Evolutionary conservation across 2,113 vertebrate genomes (phyloP), one percentile per base, ranked within the genome.

Genomic region (Plecotus auritus): DNA sequence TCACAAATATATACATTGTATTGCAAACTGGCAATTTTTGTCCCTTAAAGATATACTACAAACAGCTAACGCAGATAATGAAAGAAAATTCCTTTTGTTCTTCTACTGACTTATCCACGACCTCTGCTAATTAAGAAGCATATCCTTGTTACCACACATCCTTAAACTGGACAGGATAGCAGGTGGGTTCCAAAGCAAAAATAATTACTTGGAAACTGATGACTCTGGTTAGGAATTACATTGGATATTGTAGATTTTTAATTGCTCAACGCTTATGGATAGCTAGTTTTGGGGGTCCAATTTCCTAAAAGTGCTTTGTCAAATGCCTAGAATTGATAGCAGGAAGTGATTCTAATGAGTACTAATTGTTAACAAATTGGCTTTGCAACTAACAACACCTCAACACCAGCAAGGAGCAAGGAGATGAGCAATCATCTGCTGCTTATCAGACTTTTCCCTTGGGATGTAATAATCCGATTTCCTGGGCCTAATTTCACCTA

Each of bases 351-450:
- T 98, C 98, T 99, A 99, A 99, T 98, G 97, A 99, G 98, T 97
- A 98, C 97, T 99, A 99, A 99, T 98, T 99, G 98, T 99, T 99
- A 99, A 99, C 99, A 99, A 99, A 99, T 99, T 98, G 98, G 97
- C 98, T 98, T 98, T 98, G 96, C 95, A 98, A 98, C 98, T 93
- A 98, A 98, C 96, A 98, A 97, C 96, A 98, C 97, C 98, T 98
- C 97, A 94, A 91, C 97, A 98, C 87, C 95, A 98, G 95, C 95
- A 98, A 96, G 97, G 96, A 97, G 97, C 97, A 97, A 98, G 97
- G 98, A 98, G 98, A 99, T 98, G 98, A 98, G 98, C 97, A 97
- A 97, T 99, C 98, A 98, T 98, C 98, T 98, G 98, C 97, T 98
- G 98, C 98, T 98, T 98, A 99, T 98, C 98, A 97, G 98, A 97